These are phyloP conservation scores for Boulengerochromis microlepis DNA, from an alignment of 2,113 vertebrate genomes.

Conservation along the genomic window DNA sequence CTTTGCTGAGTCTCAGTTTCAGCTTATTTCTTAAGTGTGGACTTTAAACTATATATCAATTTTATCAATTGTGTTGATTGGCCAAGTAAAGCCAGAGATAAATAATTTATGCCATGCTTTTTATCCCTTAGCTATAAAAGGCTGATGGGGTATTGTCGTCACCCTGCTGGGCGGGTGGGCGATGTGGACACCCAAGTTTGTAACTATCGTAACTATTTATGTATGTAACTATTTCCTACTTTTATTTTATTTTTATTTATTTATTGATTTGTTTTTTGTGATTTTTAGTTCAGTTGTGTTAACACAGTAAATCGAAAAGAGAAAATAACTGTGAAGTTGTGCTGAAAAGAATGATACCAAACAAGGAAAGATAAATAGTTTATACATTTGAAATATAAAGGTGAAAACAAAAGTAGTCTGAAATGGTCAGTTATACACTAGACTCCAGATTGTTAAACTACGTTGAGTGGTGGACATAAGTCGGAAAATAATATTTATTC, in stretches of 20 bases:
- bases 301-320: background rate
- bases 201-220: background rate
- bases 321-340: background rate
- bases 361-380: background rate
- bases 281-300: background rate
- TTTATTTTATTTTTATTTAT: background rate
- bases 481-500: background rate
- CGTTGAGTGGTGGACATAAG: background rate
- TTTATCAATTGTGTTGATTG: background rate
- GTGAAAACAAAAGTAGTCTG: background rate
- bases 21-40: background rate
- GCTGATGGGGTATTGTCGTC: background rate
- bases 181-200: background rate
- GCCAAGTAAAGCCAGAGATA: background rate
- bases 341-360: background rate
- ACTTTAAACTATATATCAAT: background rate
- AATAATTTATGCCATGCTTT: background rate
- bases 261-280: background rate
- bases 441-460: background rate
- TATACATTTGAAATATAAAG: background rate
- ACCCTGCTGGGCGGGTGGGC: background rate
- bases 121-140: background rate
- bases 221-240: background rate
- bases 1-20: background rate
- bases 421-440: background rate